Conservation (phyloP, 2,797 vertebrate species). For the Malacoctenus gilli region DNA sequence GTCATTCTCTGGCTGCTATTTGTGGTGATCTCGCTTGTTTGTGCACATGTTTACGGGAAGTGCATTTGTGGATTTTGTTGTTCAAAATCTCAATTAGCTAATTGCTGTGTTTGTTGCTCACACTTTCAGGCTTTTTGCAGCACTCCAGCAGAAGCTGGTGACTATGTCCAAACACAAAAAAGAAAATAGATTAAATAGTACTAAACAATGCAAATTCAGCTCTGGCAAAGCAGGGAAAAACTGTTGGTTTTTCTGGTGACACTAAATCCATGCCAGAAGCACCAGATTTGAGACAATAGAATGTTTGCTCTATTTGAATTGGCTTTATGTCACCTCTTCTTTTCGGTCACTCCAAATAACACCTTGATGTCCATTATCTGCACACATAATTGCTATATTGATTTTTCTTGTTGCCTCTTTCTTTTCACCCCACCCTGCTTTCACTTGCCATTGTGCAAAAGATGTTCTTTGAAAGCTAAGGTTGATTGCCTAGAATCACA, state of each 20-base stretch:
- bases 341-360: conserved; percentile 76
- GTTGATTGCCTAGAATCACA: conserved; percentile 63
- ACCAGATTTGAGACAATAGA: conserved; percentile 69
- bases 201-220: conserved; percentile 60
- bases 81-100: conserved; percentile 56
- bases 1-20: conserved; percentile 19
- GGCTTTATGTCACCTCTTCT: conserved; percentile 78
- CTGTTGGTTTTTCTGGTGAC: conserved; percentile 53
- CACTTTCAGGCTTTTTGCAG: conserved; percentile 23
- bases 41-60: neutral
- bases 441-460: conserved; percentile 64
- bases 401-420: conserved; percentile 74
- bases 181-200: conserved; percentile 43
- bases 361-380: conserved; percentile 82
- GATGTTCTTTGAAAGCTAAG: conserved; percentile 70
- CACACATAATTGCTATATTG: conserved; percentile 81
- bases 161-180: conserved; percentile 49
- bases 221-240: conserved; percentile 30
- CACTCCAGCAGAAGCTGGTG: conserved; percentile 39
- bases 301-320: conserved; percentile 75
- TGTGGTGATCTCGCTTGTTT: conserved; percentile 7
- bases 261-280: conserved; percentile 73
- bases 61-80: conserved; percentile 32
- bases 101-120: conserved; percentile 44
- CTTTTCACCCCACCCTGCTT: conserved; percentile 67